Percentiles rank a stretch among this genome's conserved stretches.
These are phyloP conservation scores for Melanotaenia parkinsoni DNA, from an alignment of 2,797 vertebrate species.

Conservation along the genomic window DNA sequence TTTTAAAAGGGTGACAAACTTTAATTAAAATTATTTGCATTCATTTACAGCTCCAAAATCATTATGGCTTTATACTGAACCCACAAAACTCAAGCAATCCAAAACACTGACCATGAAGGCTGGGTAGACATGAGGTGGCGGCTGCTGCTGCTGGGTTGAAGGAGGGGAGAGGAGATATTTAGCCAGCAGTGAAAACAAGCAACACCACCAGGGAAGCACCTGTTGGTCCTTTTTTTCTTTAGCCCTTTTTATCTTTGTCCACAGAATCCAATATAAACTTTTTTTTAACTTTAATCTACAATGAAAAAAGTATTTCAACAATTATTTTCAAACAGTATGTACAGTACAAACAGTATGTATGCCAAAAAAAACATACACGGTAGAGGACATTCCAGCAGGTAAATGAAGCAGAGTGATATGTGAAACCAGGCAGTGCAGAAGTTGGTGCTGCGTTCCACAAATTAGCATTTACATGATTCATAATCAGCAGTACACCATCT, in stretches of 20 bases:
- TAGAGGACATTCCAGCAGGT: constrained; percentile 10
- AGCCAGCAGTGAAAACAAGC: constrained; percentile 12
- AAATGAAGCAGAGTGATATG: constrained; percentile 17
- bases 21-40: too few relatives aligned
- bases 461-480: constrained; percentile 49
- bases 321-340: background rate
- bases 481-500: constrained; percentile 39
- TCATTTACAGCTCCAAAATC: too few relatives aligned
- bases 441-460: constrained; percentile 6
- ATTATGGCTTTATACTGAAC: too few relatives aligned
- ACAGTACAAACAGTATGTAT: constrained; percentile 10
- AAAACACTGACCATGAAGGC: constrained; percentile 79
- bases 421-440: constrained; percentile 18
- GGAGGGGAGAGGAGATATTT: constrained; percentile 38
- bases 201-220: background rate
- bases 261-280: background rate
- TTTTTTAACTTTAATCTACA: background rate
- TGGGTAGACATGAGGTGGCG: constrained; percentile 74
- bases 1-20: too few relatives aligned
- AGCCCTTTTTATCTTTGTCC: background rate
- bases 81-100: constrained; percentile 22
- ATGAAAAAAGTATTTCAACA: background rate
- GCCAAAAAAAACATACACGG: constrained; percentile 35
- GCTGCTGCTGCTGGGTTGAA: constrained; percentile 71
- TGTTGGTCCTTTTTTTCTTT: background rate